These are phyloP conservation scores for Dicentrarchus labrax DNA, from an alignment of 2,113 vertebrate species.

Conservation along the genomic window DNA sequence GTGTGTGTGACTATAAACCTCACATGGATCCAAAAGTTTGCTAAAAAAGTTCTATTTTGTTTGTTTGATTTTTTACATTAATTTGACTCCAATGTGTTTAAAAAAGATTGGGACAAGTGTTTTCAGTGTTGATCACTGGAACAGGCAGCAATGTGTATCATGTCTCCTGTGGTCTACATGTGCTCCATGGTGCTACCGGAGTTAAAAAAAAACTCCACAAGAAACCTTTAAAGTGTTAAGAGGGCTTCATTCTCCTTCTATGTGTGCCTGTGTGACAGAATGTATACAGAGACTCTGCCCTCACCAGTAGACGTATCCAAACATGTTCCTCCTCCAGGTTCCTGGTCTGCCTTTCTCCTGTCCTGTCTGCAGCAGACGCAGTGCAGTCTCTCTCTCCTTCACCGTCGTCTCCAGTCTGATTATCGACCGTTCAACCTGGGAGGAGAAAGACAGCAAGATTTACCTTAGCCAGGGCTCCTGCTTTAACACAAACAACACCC, in stretches of 20 bases:
- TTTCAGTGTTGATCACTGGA: not conserved
- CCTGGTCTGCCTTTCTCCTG: conserved; percentile 91
- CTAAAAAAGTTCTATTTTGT: not conserved
- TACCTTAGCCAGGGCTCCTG: not conserved
- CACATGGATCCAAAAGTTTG: not conserved
- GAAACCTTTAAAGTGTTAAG: not conserved
- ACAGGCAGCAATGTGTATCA: not conserved
- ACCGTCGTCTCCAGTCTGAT: conserved; percentile 90
- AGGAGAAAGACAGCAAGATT: not conserved
- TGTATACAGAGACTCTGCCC: not conserved
- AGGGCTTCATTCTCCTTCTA: not conserved
- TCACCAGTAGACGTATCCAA: conserved; percentile 92
- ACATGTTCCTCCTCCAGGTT: conserved; percentile 90
- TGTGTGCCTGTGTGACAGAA: not conserved
- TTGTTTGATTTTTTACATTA: not conserved
- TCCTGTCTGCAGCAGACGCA: conserved; percentile 94
- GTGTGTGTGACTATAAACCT: not conserved
- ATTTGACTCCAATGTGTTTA: not conserved
- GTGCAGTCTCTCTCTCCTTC: conserved; percentile 89
- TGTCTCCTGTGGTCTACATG: no score
- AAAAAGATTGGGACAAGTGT: not conserved
- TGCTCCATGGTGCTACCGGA: not conserved
- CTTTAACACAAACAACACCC: not conserved
- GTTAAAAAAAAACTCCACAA: not conserved
- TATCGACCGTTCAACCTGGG: conserved; percentile 91